These are phyloP conservation scores for Lasioglossum marginatum DNA, from an alignment of 2,888 invertebrate species.

Conservation along the genomic window DNA sequence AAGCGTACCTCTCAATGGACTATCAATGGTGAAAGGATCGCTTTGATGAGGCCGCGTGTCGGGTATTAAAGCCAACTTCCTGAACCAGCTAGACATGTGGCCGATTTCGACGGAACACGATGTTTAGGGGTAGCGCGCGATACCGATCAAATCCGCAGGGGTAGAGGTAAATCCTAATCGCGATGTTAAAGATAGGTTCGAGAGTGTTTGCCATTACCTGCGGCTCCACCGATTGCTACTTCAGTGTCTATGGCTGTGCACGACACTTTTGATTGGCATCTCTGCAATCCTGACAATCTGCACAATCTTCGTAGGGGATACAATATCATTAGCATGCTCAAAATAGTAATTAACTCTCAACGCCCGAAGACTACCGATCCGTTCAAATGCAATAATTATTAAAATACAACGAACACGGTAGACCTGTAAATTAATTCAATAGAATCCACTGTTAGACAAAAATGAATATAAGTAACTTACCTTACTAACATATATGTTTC, in stretches of 20 bases:
- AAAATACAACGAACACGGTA: too few relatives aligned
- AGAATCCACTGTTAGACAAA: too few relatives aligned
- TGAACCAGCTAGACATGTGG: slow-evolving; percentile 50
- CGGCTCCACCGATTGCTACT: background rate
- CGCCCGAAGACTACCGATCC: too few relatives aligned
- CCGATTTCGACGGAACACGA: slow-evolving; percentile 49
- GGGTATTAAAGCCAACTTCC: slow-evolving; percentile 66
- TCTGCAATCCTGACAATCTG: background rate
- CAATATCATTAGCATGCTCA: background rate
- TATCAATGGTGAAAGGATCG: slow-evolving; percentile 61
- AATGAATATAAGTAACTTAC: too few relatives aligned
- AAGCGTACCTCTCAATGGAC: slow-evolving; percentile 71
- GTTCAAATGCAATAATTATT: too few relatives aligned
- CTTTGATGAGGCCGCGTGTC: slow-evolving; percentile 74
- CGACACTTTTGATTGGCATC: background rate
- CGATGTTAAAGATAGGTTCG: slow-evolving; percentile 8
- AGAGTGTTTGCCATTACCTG: background rate
- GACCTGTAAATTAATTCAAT: too few relatives aligned
- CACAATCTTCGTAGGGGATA: background rate
- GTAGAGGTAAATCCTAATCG: background rate
- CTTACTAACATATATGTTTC: too few relatives aligned
- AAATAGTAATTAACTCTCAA: background rate
- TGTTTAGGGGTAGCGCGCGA: slow-evolving; percentile 2
- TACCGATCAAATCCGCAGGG: background rate
- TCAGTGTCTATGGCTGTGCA: background rate